These are phyloP conservation scores for Scytalopus superciliaris DNA, from an alignment of 2,113 vertebrate genomes.

Conservation along the genomic window DNA sequence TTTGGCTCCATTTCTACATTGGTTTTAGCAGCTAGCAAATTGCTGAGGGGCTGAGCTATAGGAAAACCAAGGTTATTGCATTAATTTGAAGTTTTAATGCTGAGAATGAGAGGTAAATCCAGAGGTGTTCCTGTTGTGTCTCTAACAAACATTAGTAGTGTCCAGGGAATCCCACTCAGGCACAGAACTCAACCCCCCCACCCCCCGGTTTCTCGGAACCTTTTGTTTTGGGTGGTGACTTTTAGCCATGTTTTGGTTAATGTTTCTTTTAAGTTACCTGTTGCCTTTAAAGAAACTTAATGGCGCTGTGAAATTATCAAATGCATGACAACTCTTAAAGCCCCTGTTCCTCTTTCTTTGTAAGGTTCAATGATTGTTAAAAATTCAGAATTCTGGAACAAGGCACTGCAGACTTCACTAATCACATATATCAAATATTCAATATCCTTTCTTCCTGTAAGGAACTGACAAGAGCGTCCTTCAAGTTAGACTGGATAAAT, in stretches of 20 bases:
- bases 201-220: background rate
- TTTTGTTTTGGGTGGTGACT: background rate
- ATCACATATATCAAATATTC: conserved; percentile 17
- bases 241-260: background rate
- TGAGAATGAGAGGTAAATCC: background rate
- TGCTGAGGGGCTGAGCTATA: background rate
- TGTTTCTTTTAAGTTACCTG: background rate
- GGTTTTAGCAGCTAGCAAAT: background rate
- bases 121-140: background rate
- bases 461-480: background rate
- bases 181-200: background rate
- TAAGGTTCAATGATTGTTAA: background rate
- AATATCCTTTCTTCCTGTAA: conserved; percentile 4
- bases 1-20: background rate
- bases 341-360: background rate
- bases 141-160: background rate
- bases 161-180: background rate
- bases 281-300: background rate
- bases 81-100: background rate
- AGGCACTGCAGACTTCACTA: background rate
- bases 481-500: conserved; percentile 6
- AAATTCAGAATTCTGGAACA: background rate
- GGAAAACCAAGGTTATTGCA: background rate
- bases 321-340: background rate
- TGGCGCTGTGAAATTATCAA: background rate